Conservation (phyloP, 2,888 invertebrate genomes). For the Caenorhabditis sp. region DNA sequence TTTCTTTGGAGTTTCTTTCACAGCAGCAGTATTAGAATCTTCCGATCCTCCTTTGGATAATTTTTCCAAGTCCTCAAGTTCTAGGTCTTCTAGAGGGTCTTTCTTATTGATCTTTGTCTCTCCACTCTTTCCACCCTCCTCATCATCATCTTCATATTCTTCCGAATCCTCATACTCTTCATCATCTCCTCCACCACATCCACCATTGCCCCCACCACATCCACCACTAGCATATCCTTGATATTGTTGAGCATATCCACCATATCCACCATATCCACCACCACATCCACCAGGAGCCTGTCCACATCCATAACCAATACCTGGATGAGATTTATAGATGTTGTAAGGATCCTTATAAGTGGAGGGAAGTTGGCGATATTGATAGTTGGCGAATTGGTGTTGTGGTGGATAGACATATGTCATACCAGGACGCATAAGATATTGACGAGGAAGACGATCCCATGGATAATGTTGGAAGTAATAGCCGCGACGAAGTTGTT, state of each 20-base stretch:
- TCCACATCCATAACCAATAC: slow-evolving; percentile 46
- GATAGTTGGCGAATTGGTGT: slow-evolving; percentile 27
- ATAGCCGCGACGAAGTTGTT: slow-evolving; percentile 37
- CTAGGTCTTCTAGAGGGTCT: slow-evolving; percentile 48
- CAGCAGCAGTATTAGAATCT: slow-evolving; percentile 7
- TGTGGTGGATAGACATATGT: slow-evolving; percentile 50
- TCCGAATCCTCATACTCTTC: slow-evolving; percentile 20
- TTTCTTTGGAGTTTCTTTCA: slow-evolving; percentile 6
- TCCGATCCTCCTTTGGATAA: slow-evolving; percentile 33
- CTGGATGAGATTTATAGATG: slow-evolving; percentile 46
- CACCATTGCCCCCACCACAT: slow-evolving; percentile 25
- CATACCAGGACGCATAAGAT: slow-evolving; percentile 47
- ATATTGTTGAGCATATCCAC: slow-evolving; percentile 26
- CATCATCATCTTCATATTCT: slow-evolving; percentile 34
- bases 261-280: slow-evolving; percentile 24
- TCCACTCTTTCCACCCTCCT: slow-evolving; percentile 38
- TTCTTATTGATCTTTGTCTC: slow-evolving; percentile 41
- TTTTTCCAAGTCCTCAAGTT: slow-evolving; percentile 52
- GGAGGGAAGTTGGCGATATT: slow-evolving; percentile 33
- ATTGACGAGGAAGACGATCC: slow-evolving; percentile 44
- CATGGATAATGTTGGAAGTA: slow-evolving; percentile 56
- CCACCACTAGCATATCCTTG: slow-evolving; percentile 21
- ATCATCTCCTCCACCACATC: slow-evolving; percentile 16
- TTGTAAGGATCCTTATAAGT: slow-evolving; percentile 43
- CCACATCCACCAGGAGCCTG: slow-evolving; percentile 24